Conservation (phyloP, 1,140 invertebrate species). For the Drosophila pruinosa region DNA sequence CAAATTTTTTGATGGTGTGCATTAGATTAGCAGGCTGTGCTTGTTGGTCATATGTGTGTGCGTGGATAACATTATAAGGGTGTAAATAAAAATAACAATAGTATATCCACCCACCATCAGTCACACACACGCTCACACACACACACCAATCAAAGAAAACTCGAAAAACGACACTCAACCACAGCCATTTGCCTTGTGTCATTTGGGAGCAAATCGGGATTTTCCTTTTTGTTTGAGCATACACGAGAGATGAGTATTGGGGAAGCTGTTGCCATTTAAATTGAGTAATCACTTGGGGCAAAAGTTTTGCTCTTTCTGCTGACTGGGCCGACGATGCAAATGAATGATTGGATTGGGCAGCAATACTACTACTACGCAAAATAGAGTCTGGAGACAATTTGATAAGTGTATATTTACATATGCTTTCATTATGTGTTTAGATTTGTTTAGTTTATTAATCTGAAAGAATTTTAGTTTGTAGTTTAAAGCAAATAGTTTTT, state of each 20-base stretch:
- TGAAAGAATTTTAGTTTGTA: background rate
- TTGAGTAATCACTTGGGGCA: constrained; percentile 75
- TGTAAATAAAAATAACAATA: constrained; percentile 79
- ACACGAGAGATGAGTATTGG: background rate
- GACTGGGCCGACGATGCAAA: constrained; percentile 25
- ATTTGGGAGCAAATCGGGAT: constrained; percentile 55
- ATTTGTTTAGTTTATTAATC: background rate
- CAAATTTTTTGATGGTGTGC: constrained; percentile 72
- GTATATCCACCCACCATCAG: constrained; percentile 30
- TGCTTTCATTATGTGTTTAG: background rate
- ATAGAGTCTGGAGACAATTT: background rate
- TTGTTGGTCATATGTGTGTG: constrained; percentile 27
- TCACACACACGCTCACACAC: constrained; percentile 25
- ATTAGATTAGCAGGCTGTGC: constrained; percentile 53
- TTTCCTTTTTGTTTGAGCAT: constrained; percentile 24
- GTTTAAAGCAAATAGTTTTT: background rate
- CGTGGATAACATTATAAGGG: constrained; percentile 56
- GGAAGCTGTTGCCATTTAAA: constrained; percentile 57
- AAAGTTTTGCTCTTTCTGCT: constrained; percentile 27
- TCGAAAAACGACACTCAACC: constrained; percentile 26
- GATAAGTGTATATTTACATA: background rate
- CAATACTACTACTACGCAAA: background rate
- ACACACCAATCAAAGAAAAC: constrained; percentile 30
- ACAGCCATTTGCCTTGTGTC: constrained; percentile 48
- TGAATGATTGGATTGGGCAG: constrained; percentile 29